phyloP scores from a whole-genome alignment of 92 coral and sea anemone genomes.

The Muricea muricata region DNA sequence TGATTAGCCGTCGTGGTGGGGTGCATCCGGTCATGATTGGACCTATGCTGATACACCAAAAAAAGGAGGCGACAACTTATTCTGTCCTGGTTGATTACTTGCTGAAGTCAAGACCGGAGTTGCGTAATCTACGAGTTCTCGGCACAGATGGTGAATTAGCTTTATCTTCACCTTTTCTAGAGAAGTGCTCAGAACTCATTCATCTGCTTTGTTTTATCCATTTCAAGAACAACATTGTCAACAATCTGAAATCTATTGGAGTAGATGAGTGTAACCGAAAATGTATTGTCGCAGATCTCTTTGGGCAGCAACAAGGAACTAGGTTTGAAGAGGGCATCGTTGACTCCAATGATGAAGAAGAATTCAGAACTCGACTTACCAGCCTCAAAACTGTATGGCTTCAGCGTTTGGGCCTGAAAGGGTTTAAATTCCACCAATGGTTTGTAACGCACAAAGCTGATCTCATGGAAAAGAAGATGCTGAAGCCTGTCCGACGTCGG shows the following conservation, averaged over 20 bases:
- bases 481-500: slow-evolving; percentile 37
- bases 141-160: slow-evolving; percentile 63
- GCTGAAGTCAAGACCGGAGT: slow-evolving; percentile 35
- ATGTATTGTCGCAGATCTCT: slow-evolving; percentile 33
- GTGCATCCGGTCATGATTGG: slow-evolving; percentile 63
- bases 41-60: slow-evolving; percentile 60
- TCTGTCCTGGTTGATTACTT: slow-evolving; percentile 51
- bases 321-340: slow-evolving; percentile 47
- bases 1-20: slow-evolving; percentile 40
- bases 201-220: slow-evolving; percentile 62
- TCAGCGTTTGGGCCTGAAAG: slow-evolving; percentile 36
- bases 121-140: slow-evolving; percentile 35
- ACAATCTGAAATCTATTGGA: slow-evolving; percentile 44
- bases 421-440: slow-evolving; percentile 37
- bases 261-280: slow-evolving; percentile 23
- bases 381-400: slow-evolving; percentile 18
- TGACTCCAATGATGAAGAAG: slow-evolving; percentile 45
- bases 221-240: slow-evolving; percentile 18
- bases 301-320: slow-evolving; percentile 46
- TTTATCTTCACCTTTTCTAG: slow-evolving; percentile 29
- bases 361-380: neutral
- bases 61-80: too few species aligned
- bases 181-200: slow-evolving; percentile 38
- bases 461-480: slow-evolving; percentile 12
- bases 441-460: slow-evolving; percentile 40